A percentile compares a stretch with the other conserved stretches of the same genome.
Conservation (phyloP, 2,113 vertebrate genomes). For the Nesogale talazaci region DNA sequence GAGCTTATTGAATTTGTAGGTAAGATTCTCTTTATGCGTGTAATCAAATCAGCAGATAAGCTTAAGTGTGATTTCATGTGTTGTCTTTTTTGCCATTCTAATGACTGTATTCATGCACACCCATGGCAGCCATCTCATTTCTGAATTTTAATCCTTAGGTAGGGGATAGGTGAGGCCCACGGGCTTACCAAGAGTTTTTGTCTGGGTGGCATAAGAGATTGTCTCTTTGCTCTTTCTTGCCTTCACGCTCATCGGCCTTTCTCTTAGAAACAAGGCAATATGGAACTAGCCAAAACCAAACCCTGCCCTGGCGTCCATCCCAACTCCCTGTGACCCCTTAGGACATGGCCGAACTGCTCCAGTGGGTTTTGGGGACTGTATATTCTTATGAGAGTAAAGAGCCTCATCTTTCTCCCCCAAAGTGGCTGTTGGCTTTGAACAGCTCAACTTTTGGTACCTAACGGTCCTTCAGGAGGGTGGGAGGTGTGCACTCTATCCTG, state of each 20-base stretch:
- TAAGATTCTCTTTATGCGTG: not conserved
- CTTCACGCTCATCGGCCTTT: not conserved
- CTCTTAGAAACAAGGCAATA: not conserved
- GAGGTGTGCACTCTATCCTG: not conserved
- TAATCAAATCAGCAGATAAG: conserved; percentile 14
- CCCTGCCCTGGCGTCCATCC: too few species aligned
- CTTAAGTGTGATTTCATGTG: conserved; percentile 21
- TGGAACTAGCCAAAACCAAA: not conserved
- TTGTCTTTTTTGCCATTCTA: conserved; percentile 40
- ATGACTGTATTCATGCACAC: not conserved
- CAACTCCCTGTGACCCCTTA: too few species aligned
- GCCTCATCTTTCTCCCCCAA: too few species aligned
- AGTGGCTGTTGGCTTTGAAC: too few species aligned
- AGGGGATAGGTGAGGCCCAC: not conserved
- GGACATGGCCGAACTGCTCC: too few species aligned
- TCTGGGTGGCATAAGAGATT: not conserved
- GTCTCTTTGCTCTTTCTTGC: not conserved
- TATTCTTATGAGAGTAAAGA: too few species aligned
- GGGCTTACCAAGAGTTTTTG: not conserved
- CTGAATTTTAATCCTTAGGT: conserved; percentile 25
- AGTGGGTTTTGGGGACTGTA: too few species aligned
- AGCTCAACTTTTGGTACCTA: too few species aligned
- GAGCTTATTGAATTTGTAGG: not conserved
- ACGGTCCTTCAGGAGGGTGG: not conserved
- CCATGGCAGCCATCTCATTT: not conserved